Conservation (phyloP, 1,140 invertebrate genomes). For the Scaptomyza montana region DNA sequence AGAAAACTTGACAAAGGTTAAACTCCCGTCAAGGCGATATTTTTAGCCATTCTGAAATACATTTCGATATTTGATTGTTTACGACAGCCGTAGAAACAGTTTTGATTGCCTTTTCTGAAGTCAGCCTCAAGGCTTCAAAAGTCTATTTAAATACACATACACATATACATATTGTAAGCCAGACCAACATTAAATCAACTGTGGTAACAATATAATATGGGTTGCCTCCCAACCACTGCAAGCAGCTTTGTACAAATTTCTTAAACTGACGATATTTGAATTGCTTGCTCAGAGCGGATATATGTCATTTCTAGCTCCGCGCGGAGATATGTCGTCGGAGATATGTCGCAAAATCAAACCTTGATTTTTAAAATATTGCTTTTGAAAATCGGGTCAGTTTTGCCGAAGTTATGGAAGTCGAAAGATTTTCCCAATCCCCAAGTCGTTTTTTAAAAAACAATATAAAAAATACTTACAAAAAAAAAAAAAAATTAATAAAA, state of each 20-base stretch:
- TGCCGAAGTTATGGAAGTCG: too few relatives aligned
- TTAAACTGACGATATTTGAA: not conserved
- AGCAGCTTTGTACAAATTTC: not conserved
- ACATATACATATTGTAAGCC: constrained; percentile 36
- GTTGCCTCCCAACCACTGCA: not conserved
- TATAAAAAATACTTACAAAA: too few relatives aligned
- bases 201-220: not conserved
- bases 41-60: constrained; percentile 1
- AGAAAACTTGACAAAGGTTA: constrained; percentile 58
- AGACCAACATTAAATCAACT: constrained; percentile 45
- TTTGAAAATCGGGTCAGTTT: too few relatives aligned
- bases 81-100: constrained; percentile 6
- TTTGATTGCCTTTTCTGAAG: constrained; percentile 47
- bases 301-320: too few relatives aligned
- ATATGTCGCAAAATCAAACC: too few relatives aligned
- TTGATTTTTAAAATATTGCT: too few relatives aligned
- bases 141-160: constrained; percentile 45
- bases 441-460: too few relatives aligned
- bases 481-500: too few relatives aligned
- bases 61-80: constrained; percentile 4
- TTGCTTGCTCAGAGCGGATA: too few relatives aligned
- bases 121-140: constrained; percentile 6
- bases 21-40: constrained; percentile 3
- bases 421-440: too few relatives aligned
- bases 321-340: too few relatives aligned